Evolutionary conservation across 2,797 vertebrate genomes (phyloP).

Genomic region (Nyctibius grandis): DNA sequence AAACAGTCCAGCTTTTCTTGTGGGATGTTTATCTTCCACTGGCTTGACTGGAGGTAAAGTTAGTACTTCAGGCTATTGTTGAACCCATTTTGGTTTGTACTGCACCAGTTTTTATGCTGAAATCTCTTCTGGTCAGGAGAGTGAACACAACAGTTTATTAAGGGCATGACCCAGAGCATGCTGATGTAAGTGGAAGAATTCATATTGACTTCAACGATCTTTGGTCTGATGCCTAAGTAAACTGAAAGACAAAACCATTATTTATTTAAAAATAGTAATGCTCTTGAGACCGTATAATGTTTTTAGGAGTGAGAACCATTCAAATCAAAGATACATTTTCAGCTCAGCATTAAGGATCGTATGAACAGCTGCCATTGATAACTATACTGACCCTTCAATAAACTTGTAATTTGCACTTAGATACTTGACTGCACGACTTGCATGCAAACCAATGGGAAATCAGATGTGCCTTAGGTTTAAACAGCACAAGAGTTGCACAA

Average conservation of each 20-base stretch:
- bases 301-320: not conserved
- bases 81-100: not conserved
- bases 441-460: not conserved
- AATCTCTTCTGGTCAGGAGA: not conserved
- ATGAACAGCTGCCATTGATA: not conserved
- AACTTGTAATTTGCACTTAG: not conserved
- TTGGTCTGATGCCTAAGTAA: constrained; percentile 46
- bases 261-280: constrained; percentile 32
- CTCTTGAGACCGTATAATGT: not conserved
- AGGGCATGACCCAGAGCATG: constrained; percentile 4
- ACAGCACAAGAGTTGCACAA: not conserved
- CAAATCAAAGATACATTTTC: constrained; percentile 16
- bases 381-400: not conserved
- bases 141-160: not conserved
- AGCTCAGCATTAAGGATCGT: not conserved
- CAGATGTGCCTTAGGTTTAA: not conserved
- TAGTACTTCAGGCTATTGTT: not conserved
- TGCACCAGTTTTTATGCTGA: not conserved
- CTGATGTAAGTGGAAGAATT: constrained; percentile 38
- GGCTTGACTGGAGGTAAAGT: not conserved
- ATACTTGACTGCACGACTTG: not conserved
- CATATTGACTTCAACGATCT: constrained; percentile 30
- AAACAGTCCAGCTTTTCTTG: not conserved
- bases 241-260: not conserved
- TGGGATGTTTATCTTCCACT: not conserved